These are phyloP conservation scores for Pararge aegeria DNA, from an alignment of 1,140 invertebrate species.

Conservation along the genomic window DNA sequence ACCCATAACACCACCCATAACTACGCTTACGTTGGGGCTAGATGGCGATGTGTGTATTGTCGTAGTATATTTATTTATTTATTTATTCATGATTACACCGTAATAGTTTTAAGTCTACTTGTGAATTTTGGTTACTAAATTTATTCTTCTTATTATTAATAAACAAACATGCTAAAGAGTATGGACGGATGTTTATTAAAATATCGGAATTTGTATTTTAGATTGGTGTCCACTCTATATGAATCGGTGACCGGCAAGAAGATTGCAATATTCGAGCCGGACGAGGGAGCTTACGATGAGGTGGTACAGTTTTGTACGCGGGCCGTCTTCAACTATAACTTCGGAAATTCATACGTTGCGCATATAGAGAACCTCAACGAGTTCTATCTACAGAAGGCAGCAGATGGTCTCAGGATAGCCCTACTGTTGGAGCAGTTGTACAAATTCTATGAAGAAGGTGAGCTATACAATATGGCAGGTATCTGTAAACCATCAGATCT, in stretches of 20 bases:
- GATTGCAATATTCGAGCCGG: constrained; percentile 76
- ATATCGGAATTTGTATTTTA: constrained; percentile 39
- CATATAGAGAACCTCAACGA: constrained; percentile 76
- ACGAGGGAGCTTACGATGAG: constrained; percentile 71
- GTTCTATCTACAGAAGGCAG: constrained; percentile 82
- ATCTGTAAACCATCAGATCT: too few species aligned
- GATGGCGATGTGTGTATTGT: too few species aligned
- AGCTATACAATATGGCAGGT: too few species aligned
- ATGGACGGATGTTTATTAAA: too few species aligned
- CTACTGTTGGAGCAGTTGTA: constrained; percentile 78
- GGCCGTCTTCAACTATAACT: constrained; percentile 78
- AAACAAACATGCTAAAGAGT: too few species aligned
- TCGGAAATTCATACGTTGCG: constrained; percentile 73
- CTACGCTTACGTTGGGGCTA: too few species aligned
- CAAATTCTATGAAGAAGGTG: constrained; percentile 81
- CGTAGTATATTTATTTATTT: too few species aligned
- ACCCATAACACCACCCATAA: too few species aligned
- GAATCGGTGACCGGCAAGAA: constrained; percentile 78
- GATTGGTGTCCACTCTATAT: constrained; percentile 81
- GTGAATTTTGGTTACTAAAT: too few species aligned
- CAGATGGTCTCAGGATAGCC: constrained; percentile 64
- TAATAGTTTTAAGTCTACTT: too few species aligned
- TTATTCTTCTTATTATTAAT: too few species aligned
- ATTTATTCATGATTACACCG: too few species aligned
- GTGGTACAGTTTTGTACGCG: constrained; percentile 80